These are phyloP conservation scores for Lithophane ornitopus DNA, from an alignment of 2,888 invertebrate species.

Conservation along the genomic window DNA sequence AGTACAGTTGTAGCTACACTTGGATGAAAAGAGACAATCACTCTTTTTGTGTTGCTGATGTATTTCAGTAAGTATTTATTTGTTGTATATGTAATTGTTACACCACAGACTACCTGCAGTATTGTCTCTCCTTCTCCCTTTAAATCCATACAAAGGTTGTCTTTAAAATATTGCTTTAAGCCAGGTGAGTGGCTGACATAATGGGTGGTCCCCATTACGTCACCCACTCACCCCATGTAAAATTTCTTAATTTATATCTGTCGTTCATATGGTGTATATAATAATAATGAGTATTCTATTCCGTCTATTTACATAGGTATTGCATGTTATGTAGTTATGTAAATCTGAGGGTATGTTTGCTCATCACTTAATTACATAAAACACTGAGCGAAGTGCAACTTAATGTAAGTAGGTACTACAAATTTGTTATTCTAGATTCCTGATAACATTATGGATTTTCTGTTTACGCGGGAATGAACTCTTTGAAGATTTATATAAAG, in stretches of 20 bases:
- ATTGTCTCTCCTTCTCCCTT: neutral
- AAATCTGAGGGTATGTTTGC: slow-evolving; percentile 12
- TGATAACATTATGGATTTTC: neutral
- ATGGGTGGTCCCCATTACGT: too few species aligned
- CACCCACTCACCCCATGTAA: too few species aligned
- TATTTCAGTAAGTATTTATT: too few species aligned
- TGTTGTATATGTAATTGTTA: neutral
- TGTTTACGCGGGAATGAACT: neutral
- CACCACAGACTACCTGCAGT: neutral
- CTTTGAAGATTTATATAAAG: neutral
- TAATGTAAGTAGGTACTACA: slow-evolving; percentile 3
- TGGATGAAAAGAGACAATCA: too few species aligned
- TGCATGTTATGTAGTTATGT: neutral
- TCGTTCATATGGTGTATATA: neutral
- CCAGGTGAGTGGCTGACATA: too few species aligned
- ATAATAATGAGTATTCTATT: neutral
- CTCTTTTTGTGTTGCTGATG: too few species aligned
- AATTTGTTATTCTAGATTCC: neutral
- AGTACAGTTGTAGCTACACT: too few species aligned
- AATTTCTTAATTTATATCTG: neutral
- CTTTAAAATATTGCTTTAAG: neutral
- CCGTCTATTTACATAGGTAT: slow-evolving; percentile 11
- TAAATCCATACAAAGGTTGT: neutral
- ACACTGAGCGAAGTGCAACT: neutral
- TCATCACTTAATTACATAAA: slow-evolving; percentile 32